Conservation (phyloP, 1,140 invertebrate genomes). For the Schlechtendalia chinensis region DNA sequence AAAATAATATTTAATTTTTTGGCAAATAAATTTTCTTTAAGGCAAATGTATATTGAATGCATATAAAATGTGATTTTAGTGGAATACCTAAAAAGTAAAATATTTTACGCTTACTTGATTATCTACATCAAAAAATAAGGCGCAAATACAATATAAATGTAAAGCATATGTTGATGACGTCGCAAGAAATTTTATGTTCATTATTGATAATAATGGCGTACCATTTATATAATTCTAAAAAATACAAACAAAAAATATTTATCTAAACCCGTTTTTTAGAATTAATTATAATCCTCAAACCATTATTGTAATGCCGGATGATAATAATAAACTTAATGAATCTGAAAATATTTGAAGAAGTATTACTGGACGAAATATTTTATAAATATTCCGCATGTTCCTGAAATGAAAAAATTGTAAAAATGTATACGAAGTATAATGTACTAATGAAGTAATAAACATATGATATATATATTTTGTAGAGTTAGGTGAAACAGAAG, state of each 20-base stretch:
- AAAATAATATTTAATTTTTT: too few relatives aligned
- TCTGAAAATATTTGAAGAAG: not conserved
- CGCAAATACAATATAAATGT: not conserved
- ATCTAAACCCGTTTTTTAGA: not conserved
- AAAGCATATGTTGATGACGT: not conserved
- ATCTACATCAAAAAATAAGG: not conserved
- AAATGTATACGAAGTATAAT: too few relatives aligned
- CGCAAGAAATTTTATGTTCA: not conserved
- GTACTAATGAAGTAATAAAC: too few relatives aligned
- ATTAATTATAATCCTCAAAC: not conserved
- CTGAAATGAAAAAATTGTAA: not conserved
- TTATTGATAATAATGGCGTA: not conserved
- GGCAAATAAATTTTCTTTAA: too few relatives aligned
- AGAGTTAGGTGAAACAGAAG: too few relatives aligned
- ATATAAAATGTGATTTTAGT: too few relatives aligned
- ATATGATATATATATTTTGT: too few relatives aligned
- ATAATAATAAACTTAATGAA: not conserved
- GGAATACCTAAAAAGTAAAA: too few relatives aligned
- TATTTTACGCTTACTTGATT: not conserved
- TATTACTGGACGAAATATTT: not conserved
- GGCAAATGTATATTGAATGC: too few relatives aligned
- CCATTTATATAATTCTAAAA: constrained; percentile 9
- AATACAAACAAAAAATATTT: too few relatives aligned
- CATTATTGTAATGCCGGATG: not conserved
- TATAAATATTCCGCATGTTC: not conserved